Evolutionary conservation across 2,888 invertebrate genomes (phyloP), one percentile per base, ranked within the genome.

Genomic region (Galeopsomyia nigrocyanea): DNA sequence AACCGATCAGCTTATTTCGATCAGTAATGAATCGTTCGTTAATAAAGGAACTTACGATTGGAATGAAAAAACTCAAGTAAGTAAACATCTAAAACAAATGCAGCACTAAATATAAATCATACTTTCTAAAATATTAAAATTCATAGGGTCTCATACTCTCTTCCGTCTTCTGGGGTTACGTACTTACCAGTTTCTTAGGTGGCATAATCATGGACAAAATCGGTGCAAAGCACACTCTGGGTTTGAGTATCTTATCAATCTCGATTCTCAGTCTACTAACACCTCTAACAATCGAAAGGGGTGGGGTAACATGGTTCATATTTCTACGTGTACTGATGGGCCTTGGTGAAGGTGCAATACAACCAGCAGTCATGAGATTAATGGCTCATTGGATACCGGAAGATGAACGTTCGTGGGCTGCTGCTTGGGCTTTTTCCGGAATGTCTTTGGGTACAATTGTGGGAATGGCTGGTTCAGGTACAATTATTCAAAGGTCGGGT

Each of bases 151-250:
- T 93, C 50, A 93, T 95, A 57, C 88, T 95, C 2, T 93, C 94
- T 62, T 91, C 94, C 0, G 95, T 96, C 86, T 95, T 94, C 87
- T 95, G 94, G 88, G 95, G 95, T 0, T 95, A 95, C 86, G 91
- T 95, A 0, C 74, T 94, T 0, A 94, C 95, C 0, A 95, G 95
- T 82, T 84, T 96, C 26, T 95, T 95, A 0, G 95, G 95, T 56
- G 95, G 95, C 70, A 88, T 93, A 61, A 82, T 96, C 50, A 93
- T 95, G 0, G 94, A 94, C 79, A 90, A 90, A 78, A 94, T 94
- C 76, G 96, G 96, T 22, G 96, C 95, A 16, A 96, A 95, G 84
- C 93, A 94, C 87, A 91, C 94, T 0, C 88, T 95, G 39, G 94
- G 94, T 0, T 87, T 94, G 65, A 96, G 96, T 56, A 92, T 96